Evolutionary conservation across 2,888 invertebrate species (phyloP), one percentile per base, ranked within the genome.

Genomic region (Dorcus hopei): DNA sequence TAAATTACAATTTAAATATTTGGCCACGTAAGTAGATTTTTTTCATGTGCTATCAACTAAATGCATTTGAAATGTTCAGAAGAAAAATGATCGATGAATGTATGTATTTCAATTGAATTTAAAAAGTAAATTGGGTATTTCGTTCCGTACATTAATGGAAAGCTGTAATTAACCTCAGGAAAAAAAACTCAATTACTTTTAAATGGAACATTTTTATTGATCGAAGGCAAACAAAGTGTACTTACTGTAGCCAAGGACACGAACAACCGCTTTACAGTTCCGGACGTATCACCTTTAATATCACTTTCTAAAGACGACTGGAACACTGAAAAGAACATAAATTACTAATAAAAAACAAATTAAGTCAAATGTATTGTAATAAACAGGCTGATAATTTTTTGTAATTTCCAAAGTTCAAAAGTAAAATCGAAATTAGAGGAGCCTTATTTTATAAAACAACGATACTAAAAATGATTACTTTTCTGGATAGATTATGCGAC

Each of bases 201-300:
- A 33, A 33, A 33, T 3, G 26, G 26, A 33, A 33, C 6, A 33
- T 33, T 33, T 33, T 33, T 33, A 33, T 33, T 33, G 26, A 33
- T 33, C 26, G 26, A 33, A 33, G 4, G 26, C 26, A 33, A 33
- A 33, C 26, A n/a, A 9, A 51, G 51, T 23, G 16, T 19, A 71
- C 75, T 73, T 68, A 77, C 77, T 74, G 88, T 87, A 67, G 89
- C 88, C 40, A 95, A 76, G 38, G 95, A 93, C 19, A 95, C 89
- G 76, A 97, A 85, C 39, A 97, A 82, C 58, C 94, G 85, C 77
- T 92, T 90, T 79, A 97, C 94, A 74, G 89, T 89, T 14, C 97
- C 97, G 41, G 95, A 94, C 2, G 95, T 95, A 76, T 97, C 97
- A 50, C 88, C 87, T 65, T 85, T 85, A 41, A 96, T 80, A 74